Evolutionary conservation across 2,797 vertebrate species (phyloP), one percentile per base, ranked within the genome.

Genomic region (Gymnopithys bicolor): DNA sequence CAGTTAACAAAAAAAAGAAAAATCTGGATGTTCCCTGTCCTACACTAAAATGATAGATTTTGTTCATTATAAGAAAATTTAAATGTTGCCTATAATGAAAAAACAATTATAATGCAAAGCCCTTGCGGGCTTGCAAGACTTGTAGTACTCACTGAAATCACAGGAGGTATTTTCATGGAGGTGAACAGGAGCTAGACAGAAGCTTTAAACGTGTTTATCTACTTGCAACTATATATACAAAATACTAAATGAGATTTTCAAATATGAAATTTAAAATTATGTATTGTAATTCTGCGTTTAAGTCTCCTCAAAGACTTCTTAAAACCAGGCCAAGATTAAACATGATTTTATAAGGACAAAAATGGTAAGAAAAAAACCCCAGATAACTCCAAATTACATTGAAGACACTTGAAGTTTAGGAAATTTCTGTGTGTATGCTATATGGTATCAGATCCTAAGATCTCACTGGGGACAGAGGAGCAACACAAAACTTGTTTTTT

Each of bases 351-450:
- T 7, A 69, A 39, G 14, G 33, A 67, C 13, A 58, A 13, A 52
- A 49, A 30, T 11, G 17, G 3, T 7, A 49, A 33, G 3, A 32
- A 62, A 24, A 8, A 25, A 1, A 0, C 0, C 7, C 7, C 32
- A 68, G 46, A 14, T 23, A 41, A 77, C 55, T 80, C 55, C 48
- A 68, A 70, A 46, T 19, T 0, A 37, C n/a, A 64, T 17, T 6
- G 62, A 84, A 83, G 33, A 66, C 13, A 19, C 10, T 37, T 23
- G 16, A 49, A 48, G n/a, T 17, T 90, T 19, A 48, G 23, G 30
- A 58, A 17, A 11, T 35, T 82, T 46, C 3, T 41, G 8, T 17
- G 59, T 1, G 5, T 2, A 11, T 32, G 14, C 59, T 60, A 75
- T 30, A 21, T 1, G 8, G 13, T 12, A 66, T 46, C 17, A 7